These are phyloP conservation scores for Tamias sibiricus DNA, from an alignment of 2,113 vertebrate genomes.

Conservation along the genomic window DNA sequence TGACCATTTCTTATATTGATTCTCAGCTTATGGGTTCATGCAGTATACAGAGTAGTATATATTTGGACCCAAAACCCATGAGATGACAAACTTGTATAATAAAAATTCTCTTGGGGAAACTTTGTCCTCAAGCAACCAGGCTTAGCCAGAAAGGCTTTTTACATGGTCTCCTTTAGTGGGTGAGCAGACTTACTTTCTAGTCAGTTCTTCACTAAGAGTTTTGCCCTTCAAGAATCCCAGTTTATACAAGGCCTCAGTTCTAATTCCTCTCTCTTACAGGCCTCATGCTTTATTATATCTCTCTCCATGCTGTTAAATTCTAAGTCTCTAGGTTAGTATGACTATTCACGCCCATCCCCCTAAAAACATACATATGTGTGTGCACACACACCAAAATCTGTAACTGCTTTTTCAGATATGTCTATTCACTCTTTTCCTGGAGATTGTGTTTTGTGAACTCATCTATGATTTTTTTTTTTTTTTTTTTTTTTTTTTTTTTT, in stretches of 20 bases:
- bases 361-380: not conserved
- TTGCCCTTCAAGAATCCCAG: not conserved
- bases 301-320: not conserved
- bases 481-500: too few species aligned
- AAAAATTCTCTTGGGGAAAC: not conserved
- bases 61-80: not conserved
- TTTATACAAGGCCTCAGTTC: not conserved
- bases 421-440: not conserved
- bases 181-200: not conserved
- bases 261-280: not conserved
- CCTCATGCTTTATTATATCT: not conserved
- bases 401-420: not conserved
- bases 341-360: not conserved
- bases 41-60: not conserved
- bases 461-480: too few species aligned
- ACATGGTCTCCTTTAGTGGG: not conserved
- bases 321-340: not conserved
- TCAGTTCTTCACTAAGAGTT: not conserved
- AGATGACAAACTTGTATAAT: not conserved
- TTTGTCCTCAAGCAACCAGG: not conserved
- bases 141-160: not conserved
- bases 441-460: constrained; percentile 23
- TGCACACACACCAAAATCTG: not conserved
- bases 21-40: not conserved
- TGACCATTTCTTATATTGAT: not conserved